Evolutionary conservation across 1,140 invertebrate genomes (phyloP), one percentile per base, ranked within the genome.

Genomic region (Choristoneura fumiferana): DNA sequence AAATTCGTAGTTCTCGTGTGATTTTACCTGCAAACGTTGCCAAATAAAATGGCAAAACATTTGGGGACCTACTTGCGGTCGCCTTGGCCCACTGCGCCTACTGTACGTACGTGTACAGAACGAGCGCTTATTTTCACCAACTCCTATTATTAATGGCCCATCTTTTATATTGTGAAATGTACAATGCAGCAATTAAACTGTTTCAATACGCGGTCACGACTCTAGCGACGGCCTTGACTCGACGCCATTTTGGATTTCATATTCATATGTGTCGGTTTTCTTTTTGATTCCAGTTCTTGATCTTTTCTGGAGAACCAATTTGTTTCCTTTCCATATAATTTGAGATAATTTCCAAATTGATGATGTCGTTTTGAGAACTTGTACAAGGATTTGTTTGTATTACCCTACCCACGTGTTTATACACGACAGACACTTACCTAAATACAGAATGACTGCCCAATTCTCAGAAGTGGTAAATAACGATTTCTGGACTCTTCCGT

Each of bases 41-140:
- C 43, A 49, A 49, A 49, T 49, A 49, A n/a, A 12, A 49, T 18
- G 43, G 17, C 22, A 45, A 45, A 45, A 49, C 43, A 22, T 49
- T 49, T 49, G 43, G 17, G 43, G 43, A 12, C 18, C 40, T 18
- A 49, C 17, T 12, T 33, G 8, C 4, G 12, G 22, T 8, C 15
- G 18, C 43, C 43, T 49, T 49, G 43, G 22, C 43, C 43, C 43
- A 49, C 18, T 49, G 43, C 9, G 43, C 43, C 43, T n/a, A 29
- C 43, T n/a, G 39, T 8, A 17, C 39, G n/a, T n/a, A n/a, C 22
- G 22, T 29, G n/a, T n/a, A n/a, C 22, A 29, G 22, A 2, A 29
- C 22, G 6, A 29, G 22, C 22, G 22, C 22, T 29, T 12, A 4
- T 45, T 49, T 49, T 49, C 43, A 49, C 43, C 18, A 8, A 13